These are phyloP conservation scores for Littorina saxatilis DNA, from an alignment of 1,140 invertebrate genomes.

Conservation along the genomic window DNA sequence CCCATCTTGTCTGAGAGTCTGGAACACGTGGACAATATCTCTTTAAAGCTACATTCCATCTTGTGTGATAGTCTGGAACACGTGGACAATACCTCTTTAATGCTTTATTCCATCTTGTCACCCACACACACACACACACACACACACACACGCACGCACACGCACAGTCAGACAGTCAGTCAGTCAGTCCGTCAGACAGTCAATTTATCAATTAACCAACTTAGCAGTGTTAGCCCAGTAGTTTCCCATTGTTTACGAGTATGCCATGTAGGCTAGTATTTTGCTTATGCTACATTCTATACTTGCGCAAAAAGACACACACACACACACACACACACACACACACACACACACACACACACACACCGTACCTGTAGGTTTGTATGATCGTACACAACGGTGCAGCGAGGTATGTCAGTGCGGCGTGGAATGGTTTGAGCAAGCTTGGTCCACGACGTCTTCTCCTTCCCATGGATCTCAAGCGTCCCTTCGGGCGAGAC, in stretches of 20 bases:
- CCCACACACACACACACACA: neutral
- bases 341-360: no score
- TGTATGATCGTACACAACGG: slow-evolving; percentile 33
- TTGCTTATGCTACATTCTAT: no score
- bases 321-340: no score
- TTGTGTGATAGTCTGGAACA: no score
- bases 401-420: slow-evolving; percentile 13
- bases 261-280: no score
- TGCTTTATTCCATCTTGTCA: no score
- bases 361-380: slow-evolving; percentile 23
- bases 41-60: no score
- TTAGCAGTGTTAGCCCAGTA: neutral
- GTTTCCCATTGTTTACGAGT: no score
- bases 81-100: no score
- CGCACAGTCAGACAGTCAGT: neutral
- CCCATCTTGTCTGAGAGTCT: no score
- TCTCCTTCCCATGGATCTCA: slow-evolving; percentile 61
- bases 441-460: slow-evolving; percentile 64
- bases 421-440: slow-evolving; percentile 39
- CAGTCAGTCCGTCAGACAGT: neutral
- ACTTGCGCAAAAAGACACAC: no score
- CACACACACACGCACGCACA: neutral
- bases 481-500: slow-evolving; percentile 52
- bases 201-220: neutral
- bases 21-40: no score